Base-by-base conservation (phyloP, 2,797 vertebrate genomes). In the Lutjanus campechanus region DNA sequence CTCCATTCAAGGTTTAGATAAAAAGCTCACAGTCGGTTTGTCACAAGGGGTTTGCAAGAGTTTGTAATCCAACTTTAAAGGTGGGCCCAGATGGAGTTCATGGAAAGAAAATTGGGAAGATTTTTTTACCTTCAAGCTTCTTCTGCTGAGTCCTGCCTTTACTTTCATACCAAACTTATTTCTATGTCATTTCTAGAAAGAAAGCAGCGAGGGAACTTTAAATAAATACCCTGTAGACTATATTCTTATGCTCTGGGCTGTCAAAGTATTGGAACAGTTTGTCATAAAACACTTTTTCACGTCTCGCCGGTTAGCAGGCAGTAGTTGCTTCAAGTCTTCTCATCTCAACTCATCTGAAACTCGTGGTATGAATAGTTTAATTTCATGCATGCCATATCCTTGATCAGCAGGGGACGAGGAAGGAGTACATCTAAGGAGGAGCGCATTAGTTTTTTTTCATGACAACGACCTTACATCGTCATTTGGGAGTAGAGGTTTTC, bases 81-180 rank as follows among this genome's bases (percentile, higher is more conserved):
- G 11, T 53, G 2, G 20, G 64, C 88, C 84, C 89, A 49, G 60
- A 73, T 41, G 84, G 79, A 78, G 85, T 82, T 86, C 73, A 79
- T 47, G 44, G 20, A 60, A 29, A 22, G 72, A 69, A 78, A 20
- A 79, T 43, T 58, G 40, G 17, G 53, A 67, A 76, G 63, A 76
- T 36, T 62, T 36, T 62, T 51, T 72, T 71, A 73, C 54, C 63
- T 80, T 73, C 8, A 63, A 71, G 55, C 20, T 55, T 50, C 59
- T 71, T 56, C 20, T 68, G 20, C 29, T 0, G 7, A 71, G 20
- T 61, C 40, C 25, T 29, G 19, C 25, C 54, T 76, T 22, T 69
- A 49, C 69, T 73, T 84, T 82, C 19, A 55, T 44, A 64, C 29
- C 56, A 36, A 69, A 85, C 54, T 64, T 54, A 69, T 76, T 59